Percentiles rank a stretch among this genome's conserved stretches.
Conservation (phyloP, 2,797 vertebrate genomes). For the Notamacropus eugenii region DNA sequence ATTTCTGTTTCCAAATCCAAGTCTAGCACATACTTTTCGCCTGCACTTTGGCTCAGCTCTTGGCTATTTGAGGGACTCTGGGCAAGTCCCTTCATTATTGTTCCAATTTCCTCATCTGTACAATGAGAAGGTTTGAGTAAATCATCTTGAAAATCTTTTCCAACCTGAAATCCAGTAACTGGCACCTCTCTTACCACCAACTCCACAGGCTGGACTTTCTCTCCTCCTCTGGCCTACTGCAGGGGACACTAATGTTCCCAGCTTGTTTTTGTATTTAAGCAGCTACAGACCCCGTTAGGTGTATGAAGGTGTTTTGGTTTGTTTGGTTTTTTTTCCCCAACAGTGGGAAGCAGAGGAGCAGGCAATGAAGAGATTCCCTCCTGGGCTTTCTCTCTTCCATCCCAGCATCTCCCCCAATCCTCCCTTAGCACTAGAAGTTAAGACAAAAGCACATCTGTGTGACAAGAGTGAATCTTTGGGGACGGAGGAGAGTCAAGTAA, state of each 20-base stretch:
- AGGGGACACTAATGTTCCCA: neutral
- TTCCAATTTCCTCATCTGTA: neutral
- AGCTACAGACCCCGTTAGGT: neutral
- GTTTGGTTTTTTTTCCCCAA: neutral
- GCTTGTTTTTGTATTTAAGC: neutral
- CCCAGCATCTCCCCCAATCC: neutral
- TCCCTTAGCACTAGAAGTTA: neutral
- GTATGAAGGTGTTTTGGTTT: neutral
- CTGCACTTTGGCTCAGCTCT: neutral
- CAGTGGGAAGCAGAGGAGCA: neutral
- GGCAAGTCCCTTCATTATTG: neutral
- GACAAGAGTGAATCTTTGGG: neutral
- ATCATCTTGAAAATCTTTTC: too few relatives aligned
- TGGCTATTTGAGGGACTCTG: neutral
- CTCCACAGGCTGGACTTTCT: neutral
- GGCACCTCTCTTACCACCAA: neutral
- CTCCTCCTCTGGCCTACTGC: neutral
- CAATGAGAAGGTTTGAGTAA: too few relatives aligned
- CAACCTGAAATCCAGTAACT: neutral
- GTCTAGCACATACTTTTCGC: neutral
- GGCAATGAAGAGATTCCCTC: neutral
- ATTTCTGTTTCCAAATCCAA: neutral
- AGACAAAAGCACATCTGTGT: neutral
- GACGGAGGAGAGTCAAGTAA: neutral
- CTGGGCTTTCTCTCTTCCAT: neutral